phyloP scores from a whole-genome alignment of 2,888 invertebrate species.

The Spodoptera picta region DNA sequence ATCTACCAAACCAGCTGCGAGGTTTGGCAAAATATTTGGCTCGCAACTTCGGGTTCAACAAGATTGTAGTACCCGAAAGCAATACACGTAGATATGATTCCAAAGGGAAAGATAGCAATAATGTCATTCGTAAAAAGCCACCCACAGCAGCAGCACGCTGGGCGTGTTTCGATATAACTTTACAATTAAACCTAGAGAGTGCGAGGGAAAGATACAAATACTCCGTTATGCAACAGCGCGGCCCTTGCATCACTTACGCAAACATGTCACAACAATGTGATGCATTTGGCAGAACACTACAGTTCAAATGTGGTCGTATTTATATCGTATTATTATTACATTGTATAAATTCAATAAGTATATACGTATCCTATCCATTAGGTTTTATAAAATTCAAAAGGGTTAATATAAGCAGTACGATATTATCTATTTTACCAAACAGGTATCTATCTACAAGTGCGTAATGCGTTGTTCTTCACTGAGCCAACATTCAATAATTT shows the following conservation, averaged over 20 bases:
- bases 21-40: no score
- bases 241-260: neutral
- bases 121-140: neutral
- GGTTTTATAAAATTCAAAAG: slow-evolving; percentile 40
- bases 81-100: no score
- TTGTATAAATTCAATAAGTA: slow-evolving; percentile 41
- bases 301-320: slow-evolving; percentile 44
- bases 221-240: slow-evolving; percentile 33
- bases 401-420: slow-evolving; percentile 26
- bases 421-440: slow-evolving; percentile 17
- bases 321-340: slow-evolving; percentile 29
- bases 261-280: slow-evolving; percentile 47
- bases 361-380: slow-evolving; percentile 43
- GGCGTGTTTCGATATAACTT: slow-evolving; percentile 22
- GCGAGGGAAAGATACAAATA: slow-evolving; percentile 46
- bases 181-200: slow-evolving; percentile 44
- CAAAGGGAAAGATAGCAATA: no score
- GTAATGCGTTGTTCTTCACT: slow-evolving; percentile 23
- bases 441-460: slow-evolving; percentile 13
- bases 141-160: slow-evolving; percentile 34
- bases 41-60: no score
- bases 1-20: no score
- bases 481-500: slow-evolving; percentile 28
- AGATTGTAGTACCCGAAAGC: no score
- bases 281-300: slow-evolving; percentile 54